These are phyloP conservation scores for Alosa alosa DNA, from an alignment of 2,113 vertebrate species.

Conservation along the genomic window DNA sequence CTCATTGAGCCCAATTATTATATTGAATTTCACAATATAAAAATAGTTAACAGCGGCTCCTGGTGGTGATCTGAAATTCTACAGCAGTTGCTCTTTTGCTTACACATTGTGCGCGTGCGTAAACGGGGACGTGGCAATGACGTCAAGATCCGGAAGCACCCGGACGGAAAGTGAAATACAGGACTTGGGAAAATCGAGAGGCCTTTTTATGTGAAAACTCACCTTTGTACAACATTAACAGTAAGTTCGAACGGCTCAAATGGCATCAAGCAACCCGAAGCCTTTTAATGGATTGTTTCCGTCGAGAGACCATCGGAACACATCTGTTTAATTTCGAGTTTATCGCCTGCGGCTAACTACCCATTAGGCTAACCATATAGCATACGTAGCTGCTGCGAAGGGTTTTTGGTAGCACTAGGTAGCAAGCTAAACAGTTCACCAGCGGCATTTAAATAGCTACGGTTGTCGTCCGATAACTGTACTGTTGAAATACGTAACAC, in stretches of 20 bases:
- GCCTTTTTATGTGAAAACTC: background rate
- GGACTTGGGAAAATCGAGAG: constrained; percentile 35
- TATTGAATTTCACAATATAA: background rate
- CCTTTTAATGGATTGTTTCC: background rate
- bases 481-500: no score
- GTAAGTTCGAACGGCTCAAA: constrained; percentile 20
- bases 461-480: background rate
- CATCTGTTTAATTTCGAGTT: background rate
- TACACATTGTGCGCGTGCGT: constrained; percentile 29
- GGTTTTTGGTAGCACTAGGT: background rate
- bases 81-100: background rate
- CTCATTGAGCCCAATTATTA: no score
- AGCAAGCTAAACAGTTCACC: background rate
- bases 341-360: background rate
- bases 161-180: constrained; percentile 68
- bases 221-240: constrained; percentile 17
- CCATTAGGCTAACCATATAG: background rate
- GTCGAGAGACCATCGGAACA: background rate
- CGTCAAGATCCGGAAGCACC: constrained; percentile 70
- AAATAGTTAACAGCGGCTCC: background rate
- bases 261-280: background rate
- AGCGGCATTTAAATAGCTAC: background rate
- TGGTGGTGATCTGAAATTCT: background rate
- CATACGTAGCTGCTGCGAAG: background rate
- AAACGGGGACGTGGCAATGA: constrained; percentile 73